A percentile compares a stretch with the other conserved stretches of the same genome.
phyloP scores from a whole-genome alignment of 2,888 invertebrate genomes.

The Trisateles emortualis region DNA sequence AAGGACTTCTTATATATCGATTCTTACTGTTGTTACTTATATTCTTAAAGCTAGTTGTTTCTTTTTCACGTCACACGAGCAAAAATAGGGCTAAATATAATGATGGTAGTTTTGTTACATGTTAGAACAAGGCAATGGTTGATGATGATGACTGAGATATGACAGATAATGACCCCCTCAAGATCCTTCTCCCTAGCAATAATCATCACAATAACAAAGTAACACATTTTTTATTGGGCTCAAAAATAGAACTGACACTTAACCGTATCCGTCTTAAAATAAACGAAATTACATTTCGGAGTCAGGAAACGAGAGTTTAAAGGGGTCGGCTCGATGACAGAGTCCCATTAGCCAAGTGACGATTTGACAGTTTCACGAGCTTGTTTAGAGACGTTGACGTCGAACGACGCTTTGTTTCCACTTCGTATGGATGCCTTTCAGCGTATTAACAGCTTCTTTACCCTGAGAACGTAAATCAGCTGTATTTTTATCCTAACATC shows the following conservation, averaged over 20 bases:
- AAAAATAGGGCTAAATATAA: not conserved
- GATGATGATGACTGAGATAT: conserved; percentile 1
- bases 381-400: conserved; percentile 63
- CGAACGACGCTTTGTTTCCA: conserved; percentile 60
- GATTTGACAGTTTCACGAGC: conserved; percentile 75
- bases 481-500: conserved; percentile 46
- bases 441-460: conserved; percentile 61
- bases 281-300: conserved; percentile 57
- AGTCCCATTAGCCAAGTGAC: conserved; percentile 80
- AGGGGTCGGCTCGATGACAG: conserved; percentile 78
- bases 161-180: conserved; percentile 1
- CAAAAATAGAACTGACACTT: conserved; percentile 49
- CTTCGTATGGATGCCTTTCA: conserved; percentile 75
- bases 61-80: too few species aligned
- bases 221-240: conserved; percentile 26
- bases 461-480: conserved; percentile 22
- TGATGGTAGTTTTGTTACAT: not conserved
- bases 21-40: too few species aligned
- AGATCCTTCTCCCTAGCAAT: conserved; percentile 6
- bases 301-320: conserved; percentile 79
- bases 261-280: conserved; percentile 55
- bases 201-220: conserved; percentile 27
- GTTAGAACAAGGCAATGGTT: not conserved
- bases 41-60: too few species aligned
- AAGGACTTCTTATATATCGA: not conserved